Conservation (phyloP, 2,888 invertebrate species). For the Papilio protenor region DNA sequence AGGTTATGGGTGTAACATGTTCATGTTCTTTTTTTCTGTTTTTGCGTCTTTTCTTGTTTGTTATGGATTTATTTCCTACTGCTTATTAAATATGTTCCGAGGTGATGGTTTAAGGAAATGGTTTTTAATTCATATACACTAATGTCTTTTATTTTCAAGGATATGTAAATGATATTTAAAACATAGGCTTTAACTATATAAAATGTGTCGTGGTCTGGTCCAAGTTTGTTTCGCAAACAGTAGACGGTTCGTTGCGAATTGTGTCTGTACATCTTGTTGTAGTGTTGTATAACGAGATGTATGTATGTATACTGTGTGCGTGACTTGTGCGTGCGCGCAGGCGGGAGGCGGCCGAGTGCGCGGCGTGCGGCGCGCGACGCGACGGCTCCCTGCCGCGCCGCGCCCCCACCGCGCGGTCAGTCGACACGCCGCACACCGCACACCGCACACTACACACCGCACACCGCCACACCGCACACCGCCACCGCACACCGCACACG, state of each 20-base stretch:
- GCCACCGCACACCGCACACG: slow-evolving; percentile 32
- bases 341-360: slow-evolving; percentile 54
- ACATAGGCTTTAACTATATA: neutral
- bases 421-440: slow-evolving; percentile 45
- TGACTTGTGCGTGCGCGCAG: slow-evolving; percentile 46
- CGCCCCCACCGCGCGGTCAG: slow-evolving; percentile 69
- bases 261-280: neutral
- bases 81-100: neutral
- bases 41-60: slow-evolving; percentile 35
- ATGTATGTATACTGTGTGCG: slow-evolving; percentile 9
- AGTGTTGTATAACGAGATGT: neutral
- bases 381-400: slow-evolving; percentile 67
- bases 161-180: neutral
- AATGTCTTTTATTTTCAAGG: neutral
- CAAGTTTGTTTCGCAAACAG: neutral
- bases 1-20: slow-evolving; percentile 43
- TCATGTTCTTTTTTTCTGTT: slow-evolving; percentile 42
- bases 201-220: neutral
- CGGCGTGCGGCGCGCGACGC: slow-evolving; percentile 61
- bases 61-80: slow-evolving; percentile 10
- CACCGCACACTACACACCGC: slow-evolving; percentile 35
- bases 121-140: neutral
- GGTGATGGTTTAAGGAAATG: slow-evolving; percentile 14
- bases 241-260: neutral
- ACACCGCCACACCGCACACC: neutral